Base-by-base conservation (phyloP, 2,888 invertebrate species). In the Volucella bombylans region DNA sequence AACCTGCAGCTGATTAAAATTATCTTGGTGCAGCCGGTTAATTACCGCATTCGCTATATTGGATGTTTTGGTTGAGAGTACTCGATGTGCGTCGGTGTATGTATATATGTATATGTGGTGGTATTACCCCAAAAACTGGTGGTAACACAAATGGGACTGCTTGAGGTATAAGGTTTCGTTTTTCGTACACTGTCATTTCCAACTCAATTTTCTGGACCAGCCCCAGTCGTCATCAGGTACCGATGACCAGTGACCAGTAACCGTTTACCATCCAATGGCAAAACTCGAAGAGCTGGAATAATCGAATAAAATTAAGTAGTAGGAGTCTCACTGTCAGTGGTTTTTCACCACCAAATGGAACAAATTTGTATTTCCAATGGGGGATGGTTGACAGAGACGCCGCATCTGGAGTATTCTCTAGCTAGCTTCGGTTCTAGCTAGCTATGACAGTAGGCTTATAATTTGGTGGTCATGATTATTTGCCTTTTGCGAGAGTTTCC, bases 1-100 rank as follows among this genome's bases (percentile, higher is more conserved):
- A 57, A 77, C 77, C 74, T 83, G 79, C 79, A 83, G 69, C 79
- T 83, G 83, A 83, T 83, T 83, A 79, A 83, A 79, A 83, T 83
- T 83, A 83, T 83, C 83, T 79, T 83, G 79, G 79, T 83, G 83
- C 83, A 83, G 79, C 79, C 83, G 83, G 83, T 83, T 83, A 83
- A 83, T 83, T 83, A 83, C 79, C 83, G 83, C 79, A 79, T 74
- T 83, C 79, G 79, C 69, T 83, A 79, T 65, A 79, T 79, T 79
- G 18, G 57, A 50, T 31, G 31, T 31, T 31, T 31, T 31, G 31
- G 31, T 31, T 31, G 31, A 31, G 1, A 31, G 31, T 31, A 31
- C 31, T 31, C 6, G 6, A 31, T 31, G 31, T 31, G 6, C 31
- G 31, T 6, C 4, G 4, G 31, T 6, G 31, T 31, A 6, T 31